Percentiles rank a stretch among this genome's conserved stretches.
Conservation (phyloP, 2,888 invertebrate species). For the Cylindroiulus punctatus region DNA sequence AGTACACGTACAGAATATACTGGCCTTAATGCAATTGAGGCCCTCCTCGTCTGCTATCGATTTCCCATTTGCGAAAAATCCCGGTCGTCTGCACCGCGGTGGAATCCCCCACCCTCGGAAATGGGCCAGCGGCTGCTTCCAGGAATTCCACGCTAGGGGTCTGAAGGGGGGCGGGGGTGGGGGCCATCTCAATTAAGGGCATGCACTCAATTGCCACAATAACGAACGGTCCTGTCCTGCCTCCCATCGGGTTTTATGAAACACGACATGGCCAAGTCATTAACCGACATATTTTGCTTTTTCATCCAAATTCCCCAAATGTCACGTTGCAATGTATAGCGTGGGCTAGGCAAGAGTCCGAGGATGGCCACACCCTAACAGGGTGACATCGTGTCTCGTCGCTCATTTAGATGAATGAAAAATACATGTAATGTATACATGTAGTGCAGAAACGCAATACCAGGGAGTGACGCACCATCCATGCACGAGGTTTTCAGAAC, state of each 20-base stretch:
- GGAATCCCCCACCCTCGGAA: background rate
- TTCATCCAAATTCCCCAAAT: conserved; percentile 21
- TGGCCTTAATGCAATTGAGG: too few species aligned
- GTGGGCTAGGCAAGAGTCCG: background rate
- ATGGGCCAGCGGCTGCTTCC: background rate
- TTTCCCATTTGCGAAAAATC: background rate
- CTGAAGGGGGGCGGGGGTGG: background rate
- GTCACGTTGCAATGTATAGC: background rate
- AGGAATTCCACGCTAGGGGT: background rate
- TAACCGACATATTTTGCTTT: background rate
- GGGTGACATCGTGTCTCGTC: background rate
- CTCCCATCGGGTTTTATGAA: background rate
- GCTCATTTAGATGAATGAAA: background rate
- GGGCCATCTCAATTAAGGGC: background rate
- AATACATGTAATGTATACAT: too few species aligned
- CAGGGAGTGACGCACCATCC: background rate
- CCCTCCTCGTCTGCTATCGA: conserved; percentile 2
- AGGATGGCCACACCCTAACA: background rate
- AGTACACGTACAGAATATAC: background rate
- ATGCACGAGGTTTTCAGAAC: too few species aligned
- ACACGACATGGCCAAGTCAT: background rate
- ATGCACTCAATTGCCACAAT: background rate
- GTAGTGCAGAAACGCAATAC: background rate
- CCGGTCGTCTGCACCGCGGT: background rate
- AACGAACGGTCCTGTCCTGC: background rate